Evolutionary conservation across 2,797 vertebrate species (phyloP).

Genomic region (Leuciscus waleckii): DNA sequence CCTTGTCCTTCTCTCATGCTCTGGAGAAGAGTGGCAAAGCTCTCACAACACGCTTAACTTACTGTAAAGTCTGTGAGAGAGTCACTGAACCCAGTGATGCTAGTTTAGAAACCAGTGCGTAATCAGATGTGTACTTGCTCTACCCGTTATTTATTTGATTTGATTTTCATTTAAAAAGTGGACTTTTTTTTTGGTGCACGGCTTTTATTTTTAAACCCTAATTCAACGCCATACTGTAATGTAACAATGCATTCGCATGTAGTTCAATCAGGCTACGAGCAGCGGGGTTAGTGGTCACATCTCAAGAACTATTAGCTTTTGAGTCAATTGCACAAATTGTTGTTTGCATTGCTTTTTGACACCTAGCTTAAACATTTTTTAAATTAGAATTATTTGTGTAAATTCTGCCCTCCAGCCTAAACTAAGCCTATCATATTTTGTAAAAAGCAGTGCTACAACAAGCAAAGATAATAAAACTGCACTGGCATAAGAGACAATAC

Average conservation of each 20-base stretch:
- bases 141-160: not conserved
- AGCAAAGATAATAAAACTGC: not conserved
- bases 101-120: not conserved
- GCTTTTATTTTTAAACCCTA: not conserved
- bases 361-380: not conserved
- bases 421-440: not conserved
- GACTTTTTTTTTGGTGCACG: not conserved
- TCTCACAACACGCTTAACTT: conserved; percentile 4
- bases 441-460: not conserved
- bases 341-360: not conserved
- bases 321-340: not conserved
- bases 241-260: too few species aligned
- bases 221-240: not conserved
- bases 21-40: conserved; percentile 8
- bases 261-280: too few species aligned
- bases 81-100: not conserved
- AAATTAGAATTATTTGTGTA: not conserved
- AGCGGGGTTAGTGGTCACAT: not conserved
- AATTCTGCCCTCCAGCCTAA: not conserved
- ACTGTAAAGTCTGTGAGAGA: not conserved
- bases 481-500: not conserved
- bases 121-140: not conserved
- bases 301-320: not conserved
- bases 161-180: not conserved
- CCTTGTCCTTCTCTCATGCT: conserved; percentile 58